These are phyloP conservation scores for Lochmaea crataegi DNA, from an alignment of 2,888 invertebrate genomes.

Conservation along the genomic window DNA sequence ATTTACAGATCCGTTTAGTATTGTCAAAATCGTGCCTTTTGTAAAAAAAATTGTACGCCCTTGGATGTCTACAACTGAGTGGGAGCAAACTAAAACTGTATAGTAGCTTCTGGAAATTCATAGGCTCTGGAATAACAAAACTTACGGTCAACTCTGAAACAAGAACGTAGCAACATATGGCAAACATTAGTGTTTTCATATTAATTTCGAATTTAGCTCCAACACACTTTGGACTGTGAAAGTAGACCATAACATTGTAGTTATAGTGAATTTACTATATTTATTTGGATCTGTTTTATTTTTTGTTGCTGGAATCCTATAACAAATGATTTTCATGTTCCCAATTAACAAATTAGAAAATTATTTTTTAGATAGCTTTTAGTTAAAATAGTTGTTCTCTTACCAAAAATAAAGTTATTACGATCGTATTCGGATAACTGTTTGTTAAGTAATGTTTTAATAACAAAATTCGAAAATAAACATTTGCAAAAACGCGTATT, in stretches of 20 bases:
- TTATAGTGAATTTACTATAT: not conserved
- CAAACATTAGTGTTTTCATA: slow-evolving; percentile 40
- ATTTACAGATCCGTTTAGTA: too few species aligned
- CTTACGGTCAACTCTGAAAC: slow-evolving; percentile 40
- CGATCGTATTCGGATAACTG: too few species aligned
- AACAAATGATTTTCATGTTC: not conserved
- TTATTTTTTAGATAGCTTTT: not conserved
- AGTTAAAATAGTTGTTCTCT: too few species aligned
- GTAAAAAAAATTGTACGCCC: not conserved
- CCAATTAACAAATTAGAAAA: not conserved
- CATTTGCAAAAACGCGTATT: too few species aligned
- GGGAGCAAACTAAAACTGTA: not conserved
- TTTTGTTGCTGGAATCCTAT: not conserved
- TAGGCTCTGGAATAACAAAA: slow-evolving; percentile 37
- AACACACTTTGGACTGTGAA: not conserved
- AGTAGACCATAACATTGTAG: slow-evolving; percentile 7
- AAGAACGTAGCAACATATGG: slow-evolving; percentile 40
- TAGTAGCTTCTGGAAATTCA: slow-evolving; percentile 39
- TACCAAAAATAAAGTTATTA: too few species aligned
- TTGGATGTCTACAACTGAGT: not conserved
- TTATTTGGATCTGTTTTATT: not conserved
- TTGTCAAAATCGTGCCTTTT: not conserved
- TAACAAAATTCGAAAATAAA: too few species aligned
- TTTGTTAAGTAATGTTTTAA: too few species aligned
- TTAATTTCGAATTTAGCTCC: slow-evolving; percentile 37